phyloP scores from a whole-genome alignment of 2,888 invertebrate genomes.

The Amphipyra tragopoginis region DNA sequence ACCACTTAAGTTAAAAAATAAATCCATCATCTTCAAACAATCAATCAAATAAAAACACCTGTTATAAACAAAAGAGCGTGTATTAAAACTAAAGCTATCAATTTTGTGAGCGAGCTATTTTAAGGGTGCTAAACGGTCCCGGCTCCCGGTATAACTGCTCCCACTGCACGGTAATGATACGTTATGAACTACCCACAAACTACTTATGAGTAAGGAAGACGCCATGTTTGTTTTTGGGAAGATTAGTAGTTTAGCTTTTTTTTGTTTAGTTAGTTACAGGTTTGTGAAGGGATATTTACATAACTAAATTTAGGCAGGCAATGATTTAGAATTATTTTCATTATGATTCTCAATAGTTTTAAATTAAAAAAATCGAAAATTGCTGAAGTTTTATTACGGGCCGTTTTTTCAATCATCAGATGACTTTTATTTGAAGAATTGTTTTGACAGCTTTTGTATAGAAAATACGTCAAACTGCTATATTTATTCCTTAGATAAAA shows the following conservation, averaged over 20 bases:
- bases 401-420: no score
- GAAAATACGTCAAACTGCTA: no score
- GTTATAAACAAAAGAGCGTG: slow-evolving; percentile 35
- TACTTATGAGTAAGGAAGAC: slow-evolving; percentile 1
- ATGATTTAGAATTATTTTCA: no score
- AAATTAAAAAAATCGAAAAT: no score
- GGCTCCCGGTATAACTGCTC: slow-evolving; percentile 41
- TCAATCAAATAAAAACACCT: slow-evolving; percentile 42
- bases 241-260: slow-evolving; percentile 1
- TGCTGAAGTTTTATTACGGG: no score
- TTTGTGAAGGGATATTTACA: not conserved
- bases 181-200: slow-evolving; percentile 40
- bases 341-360: no score
- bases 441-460: no score
- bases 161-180: slow-evolving; percentile 45
- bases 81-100: slow-evolving; percentile 39
- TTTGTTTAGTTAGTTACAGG: not conserved
- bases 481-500: no score
- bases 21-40: slow-evolving; percentile 46
- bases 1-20: slow-evolving; percentile 27
- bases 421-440: no score
- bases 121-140: slow-evolving; percentile 38
- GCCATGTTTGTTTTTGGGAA: slow-evolving; percentile 27
- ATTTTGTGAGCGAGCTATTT: slow-evolving; percentile 29
- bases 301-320: no score